phyloP scores from a whole-genome alignment of 2,888 invertebrate species.

The Diaphora mendica region DNA sequence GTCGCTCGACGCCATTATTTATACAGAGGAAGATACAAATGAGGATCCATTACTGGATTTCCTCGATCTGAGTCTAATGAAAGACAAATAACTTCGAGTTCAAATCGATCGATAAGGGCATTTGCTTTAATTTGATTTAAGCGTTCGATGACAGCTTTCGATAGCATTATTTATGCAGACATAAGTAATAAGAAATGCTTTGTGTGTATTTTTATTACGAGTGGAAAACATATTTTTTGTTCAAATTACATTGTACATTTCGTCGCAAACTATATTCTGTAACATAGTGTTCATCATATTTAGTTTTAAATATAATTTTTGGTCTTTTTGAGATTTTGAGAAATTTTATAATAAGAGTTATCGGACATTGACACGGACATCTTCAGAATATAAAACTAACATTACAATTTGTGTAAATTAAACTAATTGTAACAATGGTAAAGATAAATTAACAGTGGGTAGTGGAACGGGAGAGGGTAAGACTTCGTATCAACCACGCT shows the following conservation, averaged over 20 bases:
- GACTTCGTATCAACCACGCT: constrained; percentile 20
- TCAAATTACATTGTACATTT: no score
- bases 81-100: constrained; percentile 79
- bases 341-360: no score
- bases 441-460: constrained; percentile 58
- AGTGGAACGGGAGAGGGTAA: constrained; percentile 39
- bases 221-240: not conserved
- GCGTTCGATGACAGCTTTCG: constrained; percentile 48
- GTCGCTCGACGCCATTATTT: constrained; percentile 74
- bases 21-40: constrained; percentile 79
- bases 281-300: no score
- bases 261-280: no score
- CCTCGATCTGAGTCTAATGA: constrained; percentile 79
- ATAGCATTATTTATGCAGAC: constrained; percentile 33
- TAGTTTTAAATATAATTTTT: no score
- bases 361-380: no score
- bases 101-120: constrained; percentile 75
- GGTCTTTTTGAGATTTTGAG: no score
- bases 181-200: constrained; percentile 29
- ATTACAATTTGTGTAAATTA: constrained; percentile 41
- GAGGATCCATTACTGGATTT: constrained; percentile 80
- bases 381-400: not conserved
- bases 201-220: constrained; percentile 2
- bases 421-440: constrained; percentile 59
- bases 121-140: constrained; percentile 72